Evolutionary conservation across 2,797 vertebrate genomes (phyloP).

Genomic region (Mormyrops attenuatus): DNA sequence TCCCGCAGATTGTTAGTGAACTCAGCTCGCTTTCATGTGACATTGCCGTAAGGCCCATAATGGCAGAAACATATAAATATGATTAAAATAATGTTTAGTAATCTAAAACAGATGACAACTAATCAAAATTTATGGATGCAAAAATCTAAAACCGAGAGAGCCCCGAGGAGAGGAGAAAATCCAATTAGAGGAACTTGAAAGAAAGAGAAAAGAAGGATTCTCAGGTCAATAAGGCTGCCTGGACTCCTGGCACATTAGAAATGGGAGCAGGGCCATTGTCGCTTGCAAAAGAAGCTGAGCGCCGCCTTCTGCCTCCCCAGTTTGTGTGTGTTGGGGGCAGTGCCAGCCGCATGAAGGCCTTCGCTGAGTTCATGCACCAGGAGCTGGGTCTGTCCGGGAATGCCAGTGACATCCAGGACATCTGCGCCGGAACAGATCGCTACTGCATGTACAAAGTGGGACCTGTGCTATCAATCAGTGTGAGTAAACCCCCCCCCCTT

Average conservation of each 20-base stretch:
- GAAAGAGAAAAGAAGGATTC: background rate
- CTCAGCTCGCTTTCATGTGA: background rate
- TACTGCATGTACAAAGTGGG: conserved; percentile 80
- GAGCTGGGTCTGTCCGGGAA: conserved; percentile 63
- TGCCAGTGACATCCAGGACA: conserved; percentile 59
- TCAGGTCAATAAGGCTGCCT: background rate
- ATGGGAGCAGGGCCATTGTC: background rate
- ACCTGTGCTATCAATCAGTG: conserved; percentile 74
- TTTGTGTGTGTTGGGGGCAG: conserved; percentile 83
- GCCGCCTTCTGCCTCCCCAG: conserved; percentile 39
- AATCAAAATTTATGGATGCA: background rate
- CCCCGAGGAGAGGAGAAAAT: background rate
- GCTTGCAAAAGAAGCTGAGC: background rate
- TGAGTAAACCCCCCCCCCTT: conserved; percentile 48
- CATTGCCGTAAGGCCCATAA: background rate
- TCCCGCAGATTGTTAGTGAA: background rate
- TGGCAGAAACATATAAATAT: conserved; percentile 3
- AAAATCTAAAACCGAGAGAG: background rate
- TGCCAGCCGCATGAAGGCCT: conserved; percentile 74
- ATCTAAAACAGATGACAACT: background rate
- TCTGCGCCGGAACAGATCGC: conserved; percentile 76
- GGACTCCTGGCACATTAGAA: background rate
- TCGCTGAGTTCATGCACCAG: conserved; percentile 72
- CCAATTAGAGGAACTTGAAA: background rate
- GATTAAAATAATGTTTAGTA: background rate